Evolutionary conservation across 2,797 vertebrate species (phyloP).

Genomic region (Podarcis siculus): DNA sequence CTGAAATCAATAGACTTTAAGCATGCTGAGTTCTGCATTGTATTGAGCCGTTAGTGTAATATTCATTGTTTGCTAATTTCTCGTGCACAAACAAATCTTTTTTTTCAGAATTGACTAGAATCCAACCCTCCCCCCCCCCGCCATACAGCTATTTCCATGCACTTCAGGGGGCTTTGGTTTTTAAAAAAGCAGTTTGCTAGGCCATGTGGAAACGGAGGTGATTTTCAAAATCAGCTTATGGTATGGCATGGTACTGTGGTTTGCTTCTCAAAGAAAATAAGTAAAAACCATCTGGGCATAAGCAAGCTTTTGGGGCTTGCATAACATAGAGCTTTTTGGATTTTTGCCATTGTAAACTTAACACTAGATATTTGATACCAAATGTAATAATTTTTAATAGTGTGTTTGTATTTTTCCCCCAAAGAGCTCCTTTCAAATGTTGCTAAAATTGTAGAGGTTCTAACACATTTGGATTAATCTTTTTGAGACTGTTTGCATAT

Average conservation of each 20-base stretch:
- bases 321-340: conserved; percentile 4
- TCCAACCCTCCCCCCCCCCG: not conserved
- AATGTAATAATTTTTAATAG: not conserved
- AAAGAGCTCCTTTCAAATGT: not conserved
- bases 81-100: not conserved
- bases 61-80: not conserved
- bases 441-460: conserved; percentile 27
- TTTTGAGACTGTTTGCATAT: conserved; percentile 26
- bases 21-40: not conserved
- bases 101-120: conserved; percentile 10
- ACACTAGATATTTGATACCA: not conserved
- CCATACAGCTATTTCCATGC: not conserved
- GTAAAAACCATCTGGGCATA: not conserved
- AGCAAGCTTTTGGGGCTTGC: not conserved
- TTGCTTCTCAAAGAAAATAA: not conserved
- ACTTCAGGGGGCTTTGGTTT: not conserved
- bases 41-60: not conserved
- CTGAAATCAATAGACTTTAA: not conserved
- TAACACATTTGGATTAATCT: not conserved
- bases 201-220: not conserved
- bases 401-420: not conserved
- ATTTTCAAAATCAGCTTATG: not conserved
- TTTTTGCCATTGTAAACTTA: conserved; percentile 15
- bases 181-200: not conserved
- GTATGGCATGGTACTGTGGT: not conserved